Conservation (phyloP, 2,797 vertebrate genomes). For the Amblyopsis hoosieri region DNA sequence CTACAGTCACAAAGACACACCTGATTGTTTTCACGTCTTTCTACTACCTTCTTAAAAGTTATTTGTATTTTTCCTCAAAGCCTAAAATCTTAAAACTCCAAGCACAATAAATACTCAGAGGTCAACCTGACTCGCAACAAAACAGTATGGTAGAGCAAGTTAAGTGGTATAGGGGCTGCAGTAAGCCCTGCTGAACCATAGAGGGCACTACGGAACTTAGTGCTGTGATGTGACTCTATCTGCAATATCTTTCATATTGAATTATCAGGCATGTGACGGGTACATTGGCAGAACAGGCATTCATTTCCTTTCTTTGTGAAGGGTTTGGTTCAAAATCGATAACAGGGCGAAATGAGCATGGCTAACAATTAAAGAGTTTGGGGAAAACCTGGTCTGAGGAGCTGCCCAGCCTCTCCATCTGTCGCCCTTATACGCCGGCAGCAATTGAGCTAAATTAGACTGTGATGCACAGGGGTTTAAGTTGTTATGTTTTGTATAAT, state of each 20-base stretch:
- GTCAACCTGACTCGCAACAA: constrained; percentile 40
- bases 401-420: no score
- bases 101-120: constrained; percentile 55
- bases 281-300: constrained; percentile 27
- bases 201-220: constrained; percentile 31
- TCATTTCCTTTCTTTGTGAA: constrained; percentile 15
- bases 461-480: no score
- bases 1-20: constrained; percentile 72
- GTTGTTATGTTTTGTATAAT: no score
- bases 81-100: constrained; percentile 79
- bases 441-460: no score
- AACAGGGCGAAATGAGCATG: constrained; percentile 10
- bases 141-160: constrained; percentile 11
- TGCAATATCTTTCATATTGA: constrained; percentile 28
- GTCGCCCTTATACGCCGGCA: no score
- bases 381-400: no score
- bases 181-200: constrained; percentile 27
- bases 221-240: constrained; percentile 25
- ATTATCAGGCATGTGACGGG: constrained; percentile 29
- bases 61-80: constrained; percentile 42
- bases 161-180: constrained; percentile 25
- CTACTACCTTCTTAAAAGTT: constrained; percentile 52
- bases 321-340: constrained; percentile 20
- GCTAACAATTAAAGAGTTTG: constrained; percentile 4
- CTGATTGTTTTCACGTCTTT: constrained; percentile 73